Evolutionary conservation across 1,140 invertebrate species (phyloP), one percentile per base, ranked within the genome.

Genomic region (Nixonia krombeini): DNA sequence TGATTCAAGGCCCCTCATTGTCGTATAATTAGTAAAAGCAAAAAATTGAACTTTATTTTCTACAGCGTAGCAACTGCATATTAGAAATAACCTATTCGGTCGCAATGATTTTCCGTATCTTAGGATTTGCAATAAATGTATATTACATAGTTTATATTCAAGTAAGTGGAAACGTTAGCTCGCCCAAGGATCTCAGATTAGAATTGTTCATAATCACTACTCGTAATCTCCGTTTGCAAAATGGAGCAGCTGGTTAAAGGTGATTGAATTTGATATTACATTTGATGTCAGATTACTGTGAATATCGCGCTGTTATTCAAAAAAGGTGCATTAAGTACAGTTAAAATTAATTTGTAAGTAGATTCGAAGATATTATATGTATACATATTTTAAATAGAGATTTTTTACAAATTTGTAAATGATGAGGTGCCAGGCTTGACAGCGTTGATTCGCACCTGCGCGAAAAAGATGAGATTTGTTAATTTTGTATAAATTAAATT

Each of bases 101-200:
- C 18, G 28, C 9, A 29, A 12, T 40, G 45, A 51, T 44, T 3
- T 51, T 47, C 12, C 42, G 2, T 29, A 35, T 50, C 44, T 63
- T 49, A 50, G 29, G 25, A 55, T 56, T 64, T 63, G 51, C 59
- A 64, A 47, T 64, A 25, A 56, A 51, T 46, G 46, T 56, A 17
- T 51, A 56, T 51, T 56, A 44, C 37, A 28, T 66, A 61, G 25
- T 51, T 53, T 53, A 47, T 44, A 44, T 53, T 35, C 49, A 23
- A 42, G 41, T 49, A 31, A 66, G 31, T 45, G 40, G 42, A 47
- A 21, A 31, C 35, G 38, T 66, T 61, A 61, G 38, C 33, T n/a
- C n/a, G n/a, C n/a, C n/a, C n/a, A 35, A 46, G 23, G 58, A 67
- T 67, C 64, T 61, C 64, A 61, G 49, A 47, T 56, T 61, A 67